Evolutionary conservation across 2,113 vertebrate species (phyloP).

Genomic region (Chaetops frenatus): DNA sequence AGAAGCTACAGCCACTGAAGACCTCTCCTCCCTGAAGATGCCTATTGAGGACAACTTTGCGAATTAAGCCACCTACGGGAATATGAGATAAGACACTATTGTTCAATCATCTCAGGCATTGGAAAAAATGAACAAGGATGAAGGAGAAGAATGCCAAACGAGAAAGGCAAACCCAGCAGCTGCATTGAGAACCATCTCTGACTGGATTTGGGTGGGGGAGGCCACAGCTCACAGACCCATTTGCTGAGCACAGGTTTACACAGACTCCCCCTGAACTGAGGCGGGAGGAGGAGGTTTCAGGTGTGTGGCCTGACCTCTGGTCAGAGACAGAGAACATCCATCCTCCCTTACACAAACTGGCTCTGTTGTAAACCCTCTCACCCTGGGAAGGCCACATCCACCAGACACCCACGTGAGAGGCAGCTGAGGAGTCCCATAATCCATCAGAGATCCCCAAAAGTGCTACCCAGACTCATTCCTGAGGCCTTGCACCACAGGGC

Average conservation of each 20-base stretch:
- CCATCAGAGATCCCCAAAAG: background rate
- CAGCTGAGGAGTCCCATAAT: background rate
- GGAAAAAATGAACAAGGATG: background rate
- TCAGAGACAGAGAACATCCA: background rate
- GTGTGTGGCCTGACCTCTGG: background rate
- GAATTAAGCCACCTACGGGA: background rate
- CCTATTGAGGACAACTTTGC: background rate
- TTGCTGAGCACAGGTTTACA: background rate
- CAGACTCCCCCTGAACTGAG: accelerated
- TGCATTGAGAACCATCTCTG: background rate
- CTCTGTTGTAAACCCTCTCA: background rate
- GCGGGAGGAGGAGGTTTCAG: background rate
- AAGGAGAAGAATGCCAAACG: background rate
- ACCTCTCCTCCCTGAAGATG: background rate
- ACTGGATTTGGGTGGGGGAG: background rate
- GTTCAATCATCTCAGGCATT: background rate
- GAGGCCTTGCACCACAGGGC: background rate
- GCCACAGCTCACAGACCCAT: background rate
- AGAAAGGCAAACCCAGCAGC: background rate
- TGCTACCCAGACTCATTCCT: too few relatives aligned
- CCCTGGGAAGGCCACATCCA: background rate
- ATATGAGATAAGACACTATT: background rate
- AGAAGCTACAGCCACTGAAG: background rate
- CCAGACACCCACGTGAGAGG: background rate
- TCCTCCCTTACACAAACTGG: background rate